Percentiles rank a stretch among this genome's conserved stretches.
phyloP scores from a whole-genome alignment of 1,140 invertebrate species.

The Saxidomus purpurata region DNA sequence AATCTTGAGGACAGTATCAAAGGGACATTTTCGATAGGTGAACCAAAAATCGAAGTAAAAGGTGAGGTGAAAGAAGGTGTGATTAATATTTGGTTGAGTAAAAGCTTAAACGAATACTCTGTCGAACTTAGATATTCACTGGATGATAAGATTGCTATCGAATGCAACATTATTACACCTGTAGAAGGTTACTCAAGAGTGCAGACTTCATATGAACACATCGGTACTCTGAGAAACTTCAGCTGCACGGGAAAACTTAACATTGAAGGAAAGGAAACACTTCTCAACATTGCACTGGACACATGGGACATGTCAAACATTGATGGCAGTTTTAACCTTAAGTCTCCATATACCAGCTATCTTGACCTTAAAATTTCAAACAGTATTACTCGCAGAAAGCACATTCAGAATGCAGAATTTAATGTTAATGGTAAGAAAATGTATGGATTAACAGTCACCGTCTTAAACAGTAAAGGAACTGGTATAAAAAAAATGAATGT shows the following conservation, averaged over 20 bases:
- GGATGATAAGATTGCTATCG: not conserved
- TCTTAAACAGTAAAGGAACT: not conserved
- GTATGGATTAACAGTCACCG: not conserved
- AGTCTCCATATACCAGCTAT: not conserved
- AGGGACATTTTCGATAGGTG: not conserved
- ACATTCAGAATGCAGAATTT: not conserved
- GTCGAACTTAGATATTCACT: not conserved
- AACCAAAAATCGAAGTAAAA: not conserved
- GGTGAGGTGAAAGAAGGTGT: not conserved
- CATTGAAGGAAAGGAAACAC: conserved; percentile 4
- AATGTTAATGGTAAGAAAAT: not conserved
- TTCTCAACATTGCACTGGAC: conserved; percentile 9
- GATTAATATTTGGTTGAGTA: not conserved
- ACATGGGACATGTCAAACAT: not conserved
- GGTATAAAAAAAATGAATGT: not conserved
- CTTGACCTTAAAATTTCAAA: not conserved
- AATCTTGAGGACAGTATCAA: not conserved
- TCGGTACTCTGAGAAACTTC: conserved; percentile 15
- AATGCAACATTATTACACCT: not conserved
- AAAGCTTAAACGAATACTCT: not conserved
- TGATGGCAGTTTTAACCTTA: not conserved
- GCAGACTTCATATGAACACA: not conserved
- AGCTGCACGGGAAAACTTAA: not conserved
- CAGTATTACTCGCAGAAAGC: not conserved
- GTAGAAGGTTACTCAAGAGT: not conserved